Evolutionary conservation across 2,797 vertebrate species (phyloP).

Genomic region (Falco biarmicus): DNA sequence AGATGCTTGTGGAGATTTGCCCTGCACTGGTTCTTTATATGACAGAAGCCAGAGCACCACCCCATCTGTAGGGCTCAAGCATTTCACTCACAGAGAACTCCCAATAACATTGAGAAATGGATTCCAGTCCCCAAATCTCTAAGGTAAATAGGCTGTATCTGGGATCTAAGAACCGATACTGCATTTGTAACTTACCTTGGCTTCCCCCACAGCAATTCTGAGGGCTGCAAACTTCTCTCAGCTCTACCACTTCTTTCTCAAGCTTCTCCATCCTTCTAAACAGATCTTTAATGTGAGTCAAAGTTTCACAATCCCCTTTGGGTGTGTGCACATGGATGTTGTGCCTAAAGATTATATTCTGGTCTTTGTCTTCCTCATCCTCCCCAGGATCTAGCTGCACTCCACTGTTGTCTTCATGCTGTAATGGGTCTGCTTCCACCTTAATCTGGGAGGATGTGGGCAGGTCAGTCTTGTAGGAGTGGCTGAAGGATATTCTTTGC

Average conservation of each 20-base stretch:
- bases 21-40: not conserved
- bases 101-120: not conserved
- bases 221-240: conserved; percentile 82
- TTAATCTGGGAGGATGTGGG: conserved; percentile 79
- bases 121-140: not conserved
- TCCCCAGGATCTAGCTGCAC: conserved; percentile 58
- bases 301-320: conserved; percentile 82
- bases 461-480: conserved; percentile 86
- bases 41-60: not conserved
- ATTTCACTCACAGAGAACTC: not conserved
- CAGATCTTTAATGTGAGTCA: conserved; percentile 80
- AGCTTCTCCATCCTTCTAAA: conserved; percentile 86
- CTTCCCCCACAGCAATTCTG: conserved; percentile 82
- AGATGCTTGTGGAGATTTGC: not conserved
- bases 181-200: conserved; percentile 36
- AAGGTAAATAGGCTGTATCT: not conserved
- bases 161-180: not conserved
- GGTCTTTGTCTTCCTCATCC: conserved; percentile 72
- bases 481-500: conserved; percentile 86
- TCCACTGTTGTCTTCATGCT: conserved; percentile 62
- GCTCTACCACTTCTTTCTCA: conserved; percentile 86
- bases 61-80: not conserved
- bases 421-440: conserved; percentile 70
- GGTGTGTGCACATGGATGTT: conserved; percentile 84
- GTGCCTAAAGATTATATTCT: conserved; percentile 89